Evolutionary conservation across 37 sponge, comb jelly and placozoan genomes (phyloP).

Genomic region (Hormiphora californensis): DNA sequence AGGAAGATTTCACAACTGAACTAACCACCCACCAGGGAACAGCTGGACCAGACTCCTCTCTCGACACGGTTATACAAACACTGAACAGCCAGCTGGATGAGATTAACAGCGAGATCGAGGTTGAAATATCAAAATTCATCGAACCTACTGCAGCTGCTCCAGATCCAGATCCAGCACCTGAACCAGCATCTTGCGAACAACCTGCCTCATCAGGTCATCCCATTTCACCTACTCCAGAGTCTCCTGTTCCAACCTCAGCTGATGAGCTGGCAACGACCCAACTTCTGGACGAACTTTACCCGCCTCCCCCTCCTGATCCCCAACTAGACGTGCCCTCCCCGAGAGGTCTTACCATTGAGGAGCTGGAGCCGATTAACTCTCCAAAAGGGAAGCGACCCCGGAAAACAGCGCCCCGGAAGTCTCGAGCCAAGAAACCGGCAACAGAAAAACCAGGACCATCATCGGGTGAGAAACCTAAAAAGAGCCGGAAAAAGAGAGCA

Average conservation of each 20-base stretch:
- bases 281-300: background rate
- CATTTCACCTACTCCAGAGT: background rate
- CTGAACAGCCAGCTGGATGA: constrained; percentile 34
- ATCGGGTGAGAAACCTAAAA: too few relatives aligned
- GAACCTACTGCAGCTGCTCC: background rate
- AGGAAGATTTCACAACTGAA: too few relatives aligned
- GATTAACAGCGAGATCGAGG: background rate
- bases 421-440: constrained; percentile 2
- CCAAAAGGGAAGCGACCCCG: constrained; percentile 10
- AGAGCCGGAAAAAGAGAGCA: too few relatives aligned
- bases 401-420: constrained; percentile 2
- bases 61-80: background rate
- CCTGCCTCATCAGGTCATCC: background rate
- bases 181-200: background rate
- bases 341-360: constrained; percentile 21
- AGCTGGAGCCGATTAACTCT: constrained; percentile 2
- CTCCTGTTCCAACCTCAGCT: background rate
- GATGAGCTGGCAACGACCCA: background rate
- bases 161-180: background rate
- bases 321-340: background rate
- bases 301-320: background rate
- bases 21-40: too few relatives aligned
- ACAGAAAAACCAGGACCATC: too few relatives aligned
- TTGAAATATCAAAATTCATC: constrained; percentile 29
- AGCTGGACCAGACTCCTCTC: too few relatives aligned